phyloP scores from a whole-genome alignment of 2,113 vertebrate genomes.

The Phyllostomus hastatus region DNA sequence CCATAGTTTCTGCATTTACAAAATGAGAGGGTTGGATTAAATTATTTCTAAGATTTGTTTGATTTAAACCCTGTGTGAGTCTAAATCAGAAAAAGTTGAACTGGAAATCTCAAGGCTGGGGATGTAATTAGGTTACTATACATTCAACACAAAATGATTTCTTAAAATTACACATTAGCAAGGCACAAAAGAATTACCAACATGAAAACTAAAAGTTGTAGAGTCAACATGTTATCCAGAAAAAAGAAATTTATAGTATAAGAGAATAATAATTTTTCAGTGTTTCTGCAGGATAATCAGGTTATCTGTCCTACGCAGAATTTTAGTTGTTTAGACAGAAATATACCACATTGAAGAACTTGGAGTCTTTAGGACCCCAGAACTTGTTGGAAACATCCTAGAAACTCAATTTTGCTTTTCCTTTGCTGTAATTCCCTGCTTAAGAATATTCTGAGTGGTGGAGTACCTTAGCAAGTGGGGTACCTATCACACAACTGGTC shows the following conservation, averaged over 20 bases:
- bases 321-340: conserved; percentile 23
- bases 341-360: not conserved
- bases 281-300: conserved; percentile 10
- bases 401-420: conserved; percentile 16
- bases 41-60: conserved; percentile 1
- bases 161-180: conserved; percentile 48
- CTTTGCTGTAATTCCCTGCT: conserved; percentile 14
- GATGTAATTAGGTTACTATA: not conserved
- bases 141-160: conserved; percentile 18
- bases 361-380: not conserved
- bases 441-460: not conserved
- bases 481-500: conserved; percentile 38
- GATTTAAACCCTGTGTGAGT: not conserved
- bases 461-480: conserved; percentile 8
- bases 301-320: not conserved
- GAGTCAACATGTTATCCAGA: conserved; percentile 16
- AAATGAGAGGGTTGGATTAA: not conserved
- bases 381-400: conserved; percentile 24
- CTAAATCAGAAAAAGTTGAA: conserved; percentile 15
- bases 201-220: conserved; percentile 26
- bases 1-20: not conserved
- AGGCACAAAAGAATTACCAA: conserved; percentile 19
- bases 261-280: conserved; percentile 6
- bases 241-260: not conserved
- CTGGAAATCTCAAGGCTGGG: not conserved